Evolutionary conservation across 1,140 invertebrate genomes (phyloP), one percentile per base, ranked within the genome.

Genomic region (Trichonephila inaurata): DNA sequence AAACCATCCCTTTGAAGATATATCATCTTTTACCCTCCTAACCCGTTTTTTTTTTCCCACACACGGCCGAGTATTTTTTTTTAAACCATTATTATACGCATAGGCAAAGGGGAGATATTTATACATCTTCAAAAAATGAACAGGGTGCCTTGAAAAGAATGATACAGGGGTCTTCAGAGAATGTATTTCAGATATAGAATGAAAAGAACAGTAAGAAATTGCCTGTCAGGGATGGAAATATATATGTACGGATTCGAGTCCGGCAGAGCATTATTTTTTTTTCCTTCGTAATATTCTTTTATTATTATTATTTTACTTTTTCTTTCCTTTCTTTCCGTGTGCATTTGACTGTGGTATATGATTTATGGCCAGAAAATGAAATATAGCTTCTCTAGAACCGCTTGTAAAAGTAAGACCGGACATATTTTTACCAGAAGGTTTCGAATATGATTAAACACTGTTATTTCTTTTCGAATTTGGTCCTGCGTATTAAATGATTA

Each of bases 391-490:
- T n/a, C n/a, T 24, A 44, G 69, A 81, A 66, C 64, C 61, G 81
- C 72, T 92, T 92, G 90, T 92, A 92, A 81, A 83, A 92, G 81
- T 85, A 92, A 85, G 81, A 85, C 82, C 72, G 90, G 82, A 92
- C 90, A 92, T 92, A 92, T 92, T 92, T 92, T 61, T 85, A 90
- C 90, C 90, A 92, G 90, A 92, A 92, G 90, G 90, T 92, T 92
- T 92, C 90, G 90, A 92, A 92, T 92, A 92, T 92, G 90, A 92
- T 92, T 92, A 92, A 92, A 92, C 90, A 66, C 81, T 16, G 62
- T 82, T 83, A 85, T 92, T 85, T 92, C 40, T 92, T 77, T 85
- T 51, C 72, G 40, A 28, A 69, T 89, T 85, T 61, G 21, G 58
- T 58, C 83, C 51, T 40, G 77, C 58, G 77, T 64, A 92, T 92